Evolutionary conservation across 2,888 invertebrate species (phyloP), one percentile per base, ranked within the genome.

Genomic region (Acronicta psi): DNA sequence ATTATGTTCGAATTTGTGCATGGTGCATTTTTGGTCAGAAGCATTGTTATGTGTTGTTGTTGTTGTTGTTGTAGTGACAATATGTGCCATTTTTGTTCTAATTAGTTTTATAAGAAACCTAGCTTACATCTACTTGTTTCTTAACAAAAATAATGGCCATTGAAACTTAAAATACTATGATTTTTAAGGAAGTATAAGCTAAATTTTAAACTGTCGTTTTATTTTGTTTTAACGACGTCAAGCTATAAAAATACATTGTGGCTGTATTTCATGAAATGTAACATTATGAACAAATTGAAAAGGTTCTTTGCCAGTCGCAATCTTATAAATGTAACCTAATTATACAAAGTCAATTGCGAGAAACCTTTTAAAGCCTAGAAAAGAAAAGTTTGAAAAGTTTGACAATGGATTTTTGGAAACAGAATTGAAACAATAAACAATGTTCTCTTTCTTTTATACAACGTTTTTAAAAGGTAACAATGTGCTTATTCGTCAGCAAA

Each of bases 361-460:
- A 47, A 43, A 37, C 25, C 29, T 53, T 54, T 42, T n/a, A 43
- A 31, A 36, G 16, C 11, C 16, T 13, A 49, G 36, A 29, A 36
- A 56, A 44, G 36, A 51, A 47, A 51, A 41, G 46, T 29, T 46
- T 2, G 8, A 55, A 52, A 60, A 18, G 14, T 29, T 60, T 70
- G 31, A 67, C 52, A 72, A 66, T 43, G 29, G 51, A 16, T 25
- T 54, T 38, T 41, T 20, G 46, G 42, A 42, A 59, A 67, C 34
- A 43, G 50, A 4, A 59, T 42, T 58, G 36, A 60, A 73, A 69
- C 61, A 72, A 62, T 61, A 55, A 54, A 51, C 44, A 60, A 25
- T n/a, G 31, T 10, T 31, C 49, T 20, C 43, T 73, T 59, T 18
- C 54, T 58, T 72, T 67, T 60, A 55, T 52, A 38, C 40, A 51